Conservation (phyloP, 2,797 vertebrate species). For the Phrynocephalus guinanensis region DNA sequence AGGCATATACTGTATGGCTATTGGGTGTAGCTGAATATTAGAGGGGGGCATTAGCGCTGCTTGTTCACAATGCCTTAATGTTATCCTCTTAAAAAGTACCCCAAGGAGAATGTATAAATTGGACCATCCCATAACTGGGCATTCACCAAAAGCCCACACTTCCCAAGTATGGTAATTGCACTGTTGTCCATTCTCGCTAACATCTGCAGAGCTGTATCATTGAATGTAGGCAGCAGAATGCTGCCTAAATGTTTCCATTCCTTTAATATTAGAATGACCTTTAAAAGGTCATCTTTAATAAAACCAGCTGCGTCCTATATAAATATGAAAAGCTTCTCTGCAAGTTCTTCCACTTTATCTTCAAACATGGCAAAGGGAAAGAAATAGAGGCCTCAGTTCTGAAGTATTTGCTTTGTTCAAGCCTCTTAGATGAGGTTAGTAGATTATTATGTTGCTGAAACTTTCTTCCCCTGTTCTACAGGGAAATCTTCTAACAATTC, state of each 20-base stretch:
- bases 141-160: not conserved
- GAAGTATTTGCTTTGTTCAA: conserved; percentile 26
- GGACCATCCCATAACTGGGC: not conserved
- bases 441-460: conserved; percentile 14
- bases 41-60: no score
- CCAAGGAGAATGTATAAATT: not conserved
- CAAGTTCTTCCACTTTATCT: not conserved
- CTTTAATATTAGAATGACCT: not conserved
- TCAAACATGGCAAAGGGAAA: conserved; percentile 14
- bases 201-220: not conserved
- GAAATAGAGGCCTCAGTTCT: not conserved
- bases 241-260: not conserved
- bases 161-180: not conserved
- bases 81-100: no score
- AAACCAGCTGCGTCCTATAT: conserved; percentile 27
- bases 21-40: no score
- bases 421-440: conserved; percentile 12
- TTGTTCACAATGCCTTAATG: not conserved
- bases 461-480: conserved; percentile 1
- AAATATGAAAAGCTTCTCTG: conserved; percentile 39
- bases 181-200: not conserved
- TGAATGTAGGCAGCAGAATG: not conserved
- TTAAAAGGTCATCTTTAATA: not conserved
- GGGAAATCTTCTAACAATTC: conserved; percentile 22
- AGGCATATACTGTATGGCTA: not conserved